Percentiles rank a stretch among this genome's conserved stretches.
Evolutionary conservation across 2,888 invertebrate species (phyloP).

Genomic region (Drosophila paracracens): DNA sequence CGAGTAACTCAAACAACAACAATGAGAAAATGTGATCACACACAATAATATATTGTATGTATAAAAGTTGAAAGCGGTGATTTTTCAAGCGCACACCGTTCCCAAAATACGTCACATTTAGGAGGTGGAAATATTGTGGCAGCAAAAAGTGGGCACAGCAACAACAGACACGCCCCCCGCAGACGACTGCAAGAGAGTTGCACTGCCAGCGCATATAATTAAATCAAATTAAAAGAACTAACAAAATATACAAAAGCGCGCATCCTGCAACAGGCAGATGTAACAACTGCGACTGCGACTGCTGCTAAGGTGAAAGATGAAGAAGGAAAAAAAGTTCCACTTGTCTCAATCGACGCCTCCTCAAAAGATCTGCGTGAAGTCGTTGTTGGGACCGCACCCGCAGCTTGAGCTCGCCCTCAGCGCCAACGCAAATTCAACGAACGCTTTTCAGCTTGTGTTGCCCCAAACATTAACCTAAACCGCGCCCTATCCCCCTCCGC

Average conservation of each 20-base stretch:
- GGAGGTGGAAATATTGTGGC: slow-evolving; percentile 76
- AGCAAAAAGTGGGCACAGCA: slow-evolving; percentile 71
- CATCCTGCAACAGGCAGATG: slow-evolving; percentile 44
- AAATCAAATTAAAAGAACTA: slow-evolving; percentile 76
- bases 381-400: slow-evolving; percentile 66
- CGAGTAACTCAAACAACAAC: slow-evolving; percentile 16
- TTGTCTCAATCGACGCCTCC: slow-evolving; percentile 73
- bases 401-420: slow-evolving; percentile 72
- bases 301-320: slow-evolving; percentile 30
- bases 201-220: slow-evolving; percentile 67
- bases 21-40: slow-evolving; percentile 51
- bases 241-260: slow-evolving; percentile 43
- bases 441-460: slow-evolving; percentile 22
- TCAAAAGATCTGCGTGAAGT: slow-evolving; percentile 59
- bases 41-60: slow-evolving; percentile 47
- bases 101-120: slow-evolving; percentile 77
- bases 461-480: not conserved
- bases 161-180: slow-evolving; percentile 55
- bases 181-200: slow-evolving; percentile 13
- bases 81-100: slow-evolving; percentile 65
- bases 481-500: not conserved
- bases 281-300: slow-evolving; percentile 2
- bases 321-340: slow-evolving; percentile 60
- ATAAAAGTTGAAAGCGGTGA: slow-evolving; percentile 67
- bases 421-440: slow-evolving; percentile 73